These are phyloP conservation scores for Megaustenia siamemsis DNA, from an alignment of 2,888 invertebrate genomes.

Conservation along the genomic window DNA sequence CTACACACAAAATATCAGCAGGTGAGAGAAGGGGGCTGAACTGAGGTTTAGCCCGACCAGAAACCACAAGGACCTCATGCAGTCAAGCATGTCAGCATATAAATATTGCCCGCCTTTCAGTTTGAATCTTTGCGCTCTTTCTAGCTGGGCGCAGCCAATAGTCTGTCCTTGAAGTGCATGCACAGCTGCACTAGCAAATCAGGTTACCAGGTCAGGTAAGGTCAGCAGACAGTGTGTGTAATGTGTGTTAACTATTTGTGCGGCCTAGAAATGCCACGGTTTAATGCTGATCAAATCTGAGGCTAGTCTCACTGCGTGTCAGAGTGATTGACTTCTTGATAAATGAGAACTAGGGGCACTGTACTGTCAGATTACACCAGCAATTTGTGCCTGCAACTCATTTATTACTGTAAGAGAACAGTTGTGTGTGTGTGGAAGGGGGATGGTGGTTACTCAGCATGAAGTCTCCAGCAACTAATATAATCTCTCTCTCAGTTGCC, in stretches of 20 bases:
- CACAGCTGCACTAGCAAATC: conserved; percentile 50
- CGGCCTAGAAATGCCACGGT: conserved; percentile 40
- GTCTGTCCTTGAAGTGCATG: conserved; percentile 38
- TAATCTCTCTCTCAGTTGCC: too few relatives aligned
- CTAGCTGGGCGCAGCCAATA: not conserved
- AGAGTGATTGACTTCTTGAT: not conserved
- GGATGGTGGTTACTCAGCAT: too few relatives aligned
- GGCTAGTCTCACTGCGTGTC: conserved; percentile 7
- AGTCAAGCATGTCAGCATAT: conserved; percentile 29
- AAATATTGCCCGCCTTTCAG: conserved; percentile 17
- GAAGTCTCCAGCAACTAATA: too few relatives aligned
- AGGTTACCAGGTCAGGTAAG: conserved; percentile 46
- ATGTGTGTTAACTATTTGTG: conserved; percentile 51
- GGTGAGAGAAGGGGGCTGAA: not conserved
- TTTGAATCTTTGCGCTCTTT: conserved; percentile 39
- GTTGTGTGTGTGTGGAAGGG: too few relatives aligned
- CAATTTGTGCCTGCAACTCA: too few relatives aligned
- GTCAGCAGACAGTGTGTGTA: conserved; percentile 54
- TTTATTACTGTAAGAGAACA: too few relatives aligned
- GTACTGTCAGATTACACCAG: not conserved
- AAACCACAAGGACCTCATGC: not conserved
- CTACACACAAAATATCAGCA: not conserved
- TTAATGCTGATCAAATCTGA: conserved; percentile 38
- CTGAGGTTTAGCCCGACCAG: not conserved
- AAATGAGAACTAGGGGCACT: not conserved